Evolutionary conservation across 2,888 invertebrate species (phyloP).

Genomic region (Anthoptus insignis): DNA sequence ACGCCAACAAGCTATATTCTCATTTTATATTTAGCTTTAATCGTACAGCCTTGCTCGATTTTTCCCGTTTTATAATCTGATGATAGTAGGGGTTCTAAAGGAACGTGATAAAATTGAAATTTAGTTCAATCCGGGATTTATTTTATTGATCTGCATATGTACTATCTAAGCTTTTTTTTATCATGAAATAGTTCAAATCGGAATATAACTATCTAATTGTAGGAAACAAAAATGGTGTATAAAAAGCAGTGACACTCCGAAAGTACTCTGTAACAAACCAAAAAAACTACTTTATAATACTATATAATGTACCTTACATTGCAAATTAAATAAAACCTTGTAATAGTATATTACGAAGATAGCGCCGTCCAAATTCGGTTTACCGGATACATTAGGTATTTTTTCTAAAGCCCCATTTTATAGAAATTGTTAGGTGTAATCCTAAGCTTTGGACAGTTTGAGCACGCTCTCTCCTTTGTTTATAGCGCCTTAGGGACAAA

Average conservation of each 20-base stretch:
- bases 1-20: too few species aligned
- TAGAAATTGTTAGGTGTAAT: constrained; percentile 24
- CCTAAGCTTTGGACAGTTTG: constrained; percentile 11
- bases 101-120: constrained; percentile 10
- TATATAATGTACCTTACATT: too few species aligned
- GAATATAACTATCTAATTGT: too few species aligned
- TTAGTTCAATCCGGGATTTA: constrained; percentile 2
- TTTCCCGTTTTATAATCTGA: background rate
- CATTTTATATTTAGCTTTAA: background rate
- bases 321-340: too few species aligned
- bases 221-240: too few species aligned
- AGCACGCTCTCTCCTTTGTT: constrained; percentile 13
- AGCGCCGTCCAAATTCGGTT: too few species aligned
- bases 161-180: background rate
- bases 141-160: constrained; percentile 7
- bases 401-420: constrained; percentile 11
- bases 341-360: too few species aligned
- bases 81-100: constrained; percentile 12
- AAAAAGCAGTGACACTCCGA: too few species aligned
- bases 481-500: constrained; percentile 13
- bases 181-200: too few species aligned
- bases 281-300: too few species aligned
- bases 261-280: too few species aligned
- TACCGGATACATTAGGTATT: too few species aligned
- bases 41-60: background rate